These are phyloP conservation scores for Eucidaris tribuloides DNA, from an alignment of 35 echinoderm and acorn worm species.

Conservation along the genomic window DNA sequence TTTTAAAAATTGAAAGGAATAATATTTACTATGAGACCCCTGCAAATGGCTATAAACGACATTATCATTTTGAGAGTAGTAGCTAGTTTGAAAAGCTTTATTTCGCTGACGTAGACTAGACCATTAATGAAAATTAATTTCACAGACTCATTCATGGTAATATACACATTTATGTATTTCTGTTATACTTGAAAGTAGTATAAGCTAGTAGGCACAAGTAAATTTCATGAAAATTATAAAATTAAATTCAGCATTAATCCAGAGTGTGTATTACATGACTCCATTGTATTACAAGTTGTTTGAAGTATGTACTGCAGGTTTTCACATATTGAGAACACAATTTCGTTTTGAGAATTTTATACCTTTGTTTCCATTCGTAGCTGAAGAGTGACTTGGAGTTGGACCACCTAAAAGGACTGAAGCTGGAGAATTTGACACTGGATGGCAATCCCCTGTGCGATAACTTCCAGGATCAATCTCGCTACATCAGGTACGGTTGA, in stretches of 20 bases:
- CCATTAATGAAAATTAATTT: not conserved
- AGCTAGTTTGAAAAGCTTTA: not conserved
- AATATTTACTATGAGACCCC: not conserved
- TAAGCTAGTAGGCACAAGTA: not conserved
- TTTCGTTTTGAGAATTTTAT: not conserved
- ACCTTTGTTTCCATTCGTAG: not conserved
- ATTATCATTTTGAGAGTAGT: not conserved
- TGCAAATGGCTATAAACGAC: not conserved
- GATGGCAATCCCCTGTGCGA: slow-evolving; percentile 48
- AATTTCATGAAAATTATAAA: not conserved
- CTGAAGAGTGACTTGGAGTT: slow-evolving; percentile 11
- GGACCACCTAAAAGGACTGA: slow-evolving; percentile 33
- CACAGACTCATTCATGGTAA: not conserved
- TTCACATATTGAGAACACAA: not conserved
- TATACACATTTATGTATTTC: not conserved
- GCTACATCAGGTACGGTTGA: slow-evolving; percentile 34
- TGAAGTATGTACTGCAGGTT: not conserved
- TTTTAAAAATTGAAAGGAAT: not conserved
- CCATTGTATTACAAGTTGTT: not conserved
- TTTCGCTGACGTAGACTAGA: too few species aligned
- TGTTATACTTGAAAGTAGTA: not conserved
- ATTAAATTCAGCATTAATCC: not conserved
- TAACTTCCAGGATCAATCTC: slow-evolving; percentile 11
- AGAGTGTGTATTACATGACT: not conserved
- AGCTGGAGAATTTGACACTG: slow-evolving; percentile 37